Evolutionary conservation across 2,113 vertebrate genomes (phyloP).

Genomic region (Stictonetta naevosa): DNA sequence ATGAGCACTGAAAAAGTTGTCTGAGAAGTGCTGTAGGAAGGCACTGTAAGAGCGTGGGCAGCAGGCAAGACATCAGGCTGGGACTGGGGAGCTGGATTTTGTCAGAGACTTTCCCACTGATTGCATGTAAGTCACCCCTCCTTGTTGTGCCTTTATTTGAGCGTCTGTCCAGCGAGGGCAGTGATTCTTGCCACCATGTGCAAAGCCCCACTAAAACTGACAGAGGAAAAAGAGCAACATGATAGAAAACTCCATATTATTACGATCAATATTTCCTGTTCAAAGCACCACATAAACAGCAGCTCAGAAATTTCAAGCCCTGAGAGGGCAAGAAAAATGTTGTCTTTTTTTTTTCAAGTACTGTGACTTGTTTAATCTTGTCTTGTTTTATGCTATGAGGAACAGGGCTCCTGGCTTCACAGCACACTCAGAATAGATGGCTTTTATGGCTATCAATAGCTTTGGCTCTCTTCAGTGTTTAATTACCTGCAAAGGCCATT

Average conservation of each 20-base stretch:
- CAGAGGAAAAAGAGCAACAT: neutral
- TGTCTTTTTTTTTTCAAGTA: slow-evolving; percentile 1
- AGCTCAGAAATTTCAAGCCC: slow-evolving; percentile 23
- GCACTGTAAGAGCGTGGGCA: neutral
- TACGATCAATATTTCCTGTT: slow-evolving; percentile 39
- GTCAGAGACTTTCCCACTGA: neutral
- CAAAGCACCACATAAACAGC: slow-evolving; percentile 33
- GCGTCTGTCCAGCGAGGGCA: neutral
- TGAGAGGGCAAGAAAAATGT: slow-evolving; percentile 52
- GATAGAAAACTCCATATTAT: slow-evolving; percentile 1
- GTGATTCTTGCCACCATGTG: neutral
- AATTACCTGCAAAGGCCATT: slow-evolving; percentile 75
- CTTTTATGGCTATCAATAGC: slow-evolving; percentile 66
- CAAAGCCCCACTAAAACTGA: neutral
- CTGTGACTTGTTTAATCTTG: slow-evolving; percentile 28
- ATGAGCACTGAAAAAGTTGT: neutral
- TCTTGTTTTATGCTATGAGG: slow-evolving; percentile 35
- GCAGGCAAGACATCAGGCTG: neutral
- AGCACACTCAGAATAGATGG: slow-evolving; percentile 54
- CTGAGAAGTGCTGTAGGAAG: neutral
- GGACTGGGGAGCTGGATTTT: neutral
- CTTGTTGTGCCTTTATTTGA: neutral
- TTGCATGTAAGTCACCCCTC: neutral
- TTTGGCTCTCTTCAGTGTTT: slow-evolving; percentile 53
- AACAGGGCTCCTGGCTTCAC: slow-evolving; percentile 29